Base-by-base conservation (phyloP, 2,888 invertebrate species). In the Cyclophora punctaria region DNA sequence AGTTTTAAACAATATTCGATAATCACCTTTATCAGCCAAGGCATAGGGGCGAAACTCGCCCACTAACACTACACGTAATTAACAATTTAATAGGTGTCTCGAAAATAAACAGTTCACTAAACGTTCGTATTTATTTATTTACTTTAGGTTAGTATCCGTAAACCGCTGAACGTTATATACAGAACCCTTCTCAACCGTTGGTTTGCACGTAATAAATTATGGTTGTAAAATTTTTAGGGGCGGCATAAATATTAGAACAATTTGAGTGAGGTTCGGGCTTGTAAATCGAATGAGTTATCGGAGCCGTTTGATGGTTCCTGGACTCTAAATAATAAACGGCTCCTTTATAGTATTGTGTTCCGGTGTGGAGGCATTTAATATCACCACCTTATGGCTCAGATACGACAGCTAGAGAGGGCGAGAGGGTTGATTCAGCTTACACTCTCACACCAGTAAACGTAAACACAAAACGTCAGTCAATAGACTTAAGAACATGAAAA, bases 131-230 rank as follows among this genome's bases (percentile, higher is more conserved):
- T 61, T 61, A 59, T 51, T 61, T 61, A 61, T 61, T 61, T 56
- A 61, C 51, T 50, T 6, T 7, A 49, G 59, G 59, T 52, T 47
- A 48, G 54, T 53, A 44, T 34, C 58, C 53, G 56, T 53, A 53
- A 58, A 64, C 69, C 67, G 51, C 64, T 69, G 63, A 67, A 66
- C 59, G 63, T 52, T 59, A 59, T 56, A 60, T 54, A 62, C 62
- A 56, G 53, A 50, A 66, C 69, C 66, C 67, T 66, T 58, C 56
- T 68, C 66, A 67, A 58, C 50, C 54, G 51, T 57, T 37, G 44
- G 44, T 44, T 49, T 51, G 44, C 59, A 55, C 56, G 48, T 58
- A 54, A 56, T 61, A 59, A 59, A 59, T 59, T 59, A 59, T 58
- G 50, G 52, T 49, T 46, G 56, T 59, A 44, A 57, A 59, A 61